A percentile compares a stretch with the other conserved stretches of the same genome.
Evolutionary conservation across 2,113 vertebrate genomes (phyloP).

Genomic region (Thomomys bottae): DNA sequence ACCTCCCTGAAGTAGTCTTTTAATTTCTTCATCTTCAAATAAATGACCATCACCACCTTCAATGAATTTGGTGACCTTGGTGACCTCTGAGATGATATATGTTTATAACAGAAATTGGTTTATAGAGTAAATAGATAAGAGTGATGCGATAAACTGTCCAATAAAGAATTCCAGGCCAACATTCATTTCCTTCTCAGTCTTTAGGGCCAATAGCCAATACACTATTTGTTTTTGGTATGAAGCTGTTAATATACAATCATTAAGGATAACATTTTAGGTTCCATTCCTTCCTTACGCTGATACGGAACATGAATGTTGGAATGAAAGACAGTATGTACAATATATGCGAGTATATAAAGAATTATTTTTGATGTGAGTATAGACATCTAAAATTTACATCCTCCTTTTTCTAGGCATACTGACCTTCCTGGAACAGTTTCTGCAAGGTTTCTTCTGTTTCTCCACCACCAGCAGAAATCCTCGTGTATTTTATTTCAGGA

Average conservation of each 20-base stretch:
- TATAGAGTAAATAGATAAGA: conserved; percentile 65
- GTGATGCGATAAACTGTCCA: conserved; percentile 26
- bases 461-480: conserved; percentile 83
- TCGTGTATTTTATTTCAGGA: conserved; percentile 88
- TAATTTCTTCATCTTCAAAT: conserved; percentile 92
- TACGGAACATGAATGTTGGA: conserved; percentile 13
- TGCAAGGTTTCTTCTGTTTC: conserved; percentile 85
- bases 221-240: neutral
- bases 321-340: neutral
- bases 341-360: neutral
- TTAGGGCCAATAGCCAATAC: neutral
- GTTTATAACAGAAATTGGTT: conserved; percentile 84
- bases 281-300: neutral
- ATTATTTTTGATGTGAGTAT: neutral
- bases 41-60: conserved; percentile 90
- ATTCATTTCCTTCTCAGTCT: neutral
- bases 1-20: conserved; percentile 92
- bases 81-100: conserved; percentile 90
- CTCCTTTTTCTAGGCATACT: conserved; percentile 59
- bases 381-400: neutral
- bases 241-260: neutral
- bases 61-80: conserved; percentile 91
- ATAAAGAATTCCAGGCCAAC: conserved; percentile 55
- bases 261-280: neutral
- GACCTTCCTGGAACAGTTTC: conserved; percentile 87